A percentile compares a stretch with the other conserved stretches of the same genome.
phyloP scores from a whole-genome alignment of 2,797 vertebrate genomes.

The Tympanoctomys barrerae region DNA sequence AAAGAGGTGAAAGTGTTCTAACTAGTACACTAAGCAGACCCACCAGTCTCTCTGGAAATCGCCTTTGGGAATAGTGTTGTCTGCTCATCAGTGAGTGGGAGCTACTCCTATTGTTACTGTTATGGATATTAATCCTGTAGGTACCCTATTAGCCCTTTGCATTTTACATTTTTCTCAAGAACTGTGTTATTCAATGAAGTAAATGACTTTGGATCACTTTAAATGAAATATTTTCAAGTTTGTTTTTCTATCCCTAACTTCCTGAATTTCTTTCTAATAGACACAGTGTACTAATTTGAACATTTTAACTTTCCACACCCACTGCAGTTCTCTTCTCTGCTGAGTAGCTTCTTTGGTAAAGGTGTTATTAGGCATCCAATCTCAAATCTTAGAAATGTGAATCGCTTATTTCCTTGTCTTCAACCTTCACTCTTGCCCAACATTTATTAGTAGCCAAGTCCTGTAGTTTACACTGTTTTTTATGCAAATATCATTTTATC shows the following conservation, averaged over 20 bases:
- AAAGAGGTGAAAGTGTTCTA: neutral
- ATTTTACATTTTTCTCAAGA: neutral
- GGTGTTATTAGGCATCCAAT: neutral
- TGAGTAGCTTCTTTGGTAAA: neutral
- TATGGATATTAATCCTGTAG: neutral
- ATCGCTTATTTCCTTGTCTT: conserved; percentile 1
- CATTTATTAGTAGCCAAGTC: neutral
- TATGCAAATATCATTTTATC: neutral
- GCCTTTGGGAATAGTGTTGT: neutral
- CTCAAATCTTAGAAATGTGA: neutral
- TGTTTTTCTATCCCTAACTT: neutral
- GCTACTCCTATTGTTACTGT: neutral
- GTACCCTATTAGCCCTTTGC: neutral
- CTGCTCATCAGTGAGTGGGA: neutral
- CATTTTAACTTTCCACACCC: neutral
- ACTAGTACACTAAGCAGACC: neutral
- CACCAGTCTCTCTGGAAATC: neutral
- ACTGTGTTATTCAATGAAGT: neutral
- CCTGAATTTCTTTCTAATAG: neutral
- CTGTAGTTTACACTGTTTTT: neutral
- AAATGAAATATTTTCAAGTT: neutral
- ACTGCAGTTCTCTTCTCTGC: neutral
- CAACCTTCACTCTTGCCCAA: neutral
- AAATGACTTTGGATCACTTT: neutral
- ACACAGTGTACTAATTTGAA: neutral